Base-by-base conservation (phyloP, 1,140 invertebrate genomes). In the Euschistus heros region DNA sequence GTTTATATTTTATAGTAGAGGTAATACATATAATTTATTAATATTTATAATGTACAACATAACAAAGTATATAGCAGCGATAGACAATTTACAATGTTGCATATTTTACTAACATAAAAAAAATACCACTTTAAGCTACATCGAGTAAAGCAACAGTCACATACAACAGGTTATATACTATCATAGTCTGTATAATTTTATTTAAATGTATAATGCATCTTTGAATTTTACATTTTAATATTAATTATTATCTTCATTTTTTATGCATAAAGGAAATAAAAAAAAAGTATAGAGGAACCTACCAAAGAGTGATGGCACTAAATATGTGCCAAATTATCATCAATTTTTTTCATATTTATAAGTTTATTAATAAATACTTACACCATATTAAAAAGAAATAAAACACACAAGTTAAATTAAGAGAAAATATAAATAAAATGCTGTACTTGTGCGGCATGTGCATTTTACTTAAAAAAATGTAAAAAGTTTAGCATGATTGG, bases 111-210 rank as follows among this genome's bases (percentile, higher is more conserved):
- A 66, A 66, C 15, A 62, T 62, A 54, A 62, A 62, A 54, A 24
- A 37, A 44, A 46, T 20, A 62, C 37, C 37, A 61, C 59, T 61
- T 65, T 61, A 66, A 66, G 65, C 65, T 66, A 66, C 65, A 66
- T 66, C 60, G 55, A 64, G 46, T 52, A 64, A 66, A 66, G 65
- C 65, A 66, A 66, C 65, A 66, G 61, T 66, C 60, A 66, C 65
- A 66, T 62, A 66, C 65, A 62, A 52, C 63, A 54, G 42, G 59
- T 27, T 37, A 42, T 62, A 64, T 54, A 66, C 65, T 66, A 66
- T 63, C 61, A 66, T 66, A 62, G 27, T 54, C 27, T 64, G 63
- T 54, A 52, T 26, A 24, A 61, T 55, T 30, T 59, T 60, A 42
- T 65, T 52, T 64, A 46, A 62, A 42, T 33, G 17, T 62, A 50